Evolutionary conservation across 2,888 invertebrate species (phyloP).

Genomic region (Chymomyza caudatula): DNA sequence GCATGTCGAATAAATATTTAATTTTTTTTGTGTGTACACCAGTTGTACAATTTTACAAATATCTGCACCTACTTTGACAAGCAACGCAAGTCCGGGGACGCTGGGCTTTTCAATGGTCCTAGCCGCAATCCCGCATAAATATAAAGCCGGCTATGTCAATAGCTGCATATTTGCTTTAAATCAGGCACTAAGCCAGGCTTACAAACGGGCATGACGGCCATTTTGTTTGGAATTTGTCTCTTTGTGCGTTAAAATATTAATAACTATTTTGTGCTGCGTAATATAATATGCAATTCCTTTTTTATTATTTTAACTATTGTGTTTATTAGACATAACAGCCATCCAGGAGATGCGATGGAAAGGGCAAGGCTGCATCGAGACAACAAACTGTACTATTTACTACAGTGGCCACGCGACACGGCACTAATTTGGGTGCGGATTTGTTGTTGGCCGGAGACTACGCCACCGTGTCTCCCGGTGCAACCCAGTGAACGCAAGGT

Average conservation of each 20-base stretch:
- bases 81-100: conserved; percentile 5
- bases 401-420: too few species aligned
- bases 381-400: too few species aligned
- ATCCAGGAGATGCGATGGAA: too few species aligned
- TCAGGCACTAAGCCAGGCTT: conserved; percentile 34
- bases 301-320: too few species aligned
- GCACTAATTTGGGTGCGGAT: too few species aligned
- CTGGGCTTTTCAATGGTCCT: neutral
- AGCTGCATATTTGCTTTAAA: conserved; percentile 38
- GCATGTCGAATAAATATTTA: conserved; percentile 39
- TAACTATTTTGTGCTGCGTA: conserved; percentile 54
- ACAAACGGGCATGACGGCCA: too few species aligned
- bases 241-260: conserved; percentile 61
- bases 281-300: too few species aligned
- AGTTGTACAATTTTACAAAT: conserved; percentile 44
- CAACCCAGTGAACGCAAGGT: too few species aligned
- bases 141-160: neutral
- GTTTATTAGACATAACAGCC: too few species aligned
- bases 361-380: too few species aligned
- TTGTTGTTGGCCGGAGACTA: too few species aligned
- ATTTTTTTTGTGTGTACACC: conserved; percentile 26
- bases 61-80: conserved; percentile 40
- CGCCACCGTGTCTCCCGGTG: too few species aligned
- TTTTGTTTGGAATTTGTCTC: conserved; percentile 16
- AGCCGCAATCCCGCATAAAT: neutral